Evolutionary conservation across 2,888 invertebrate species (phyloP).

Genomic region (Melanargia galathea): DNA sequence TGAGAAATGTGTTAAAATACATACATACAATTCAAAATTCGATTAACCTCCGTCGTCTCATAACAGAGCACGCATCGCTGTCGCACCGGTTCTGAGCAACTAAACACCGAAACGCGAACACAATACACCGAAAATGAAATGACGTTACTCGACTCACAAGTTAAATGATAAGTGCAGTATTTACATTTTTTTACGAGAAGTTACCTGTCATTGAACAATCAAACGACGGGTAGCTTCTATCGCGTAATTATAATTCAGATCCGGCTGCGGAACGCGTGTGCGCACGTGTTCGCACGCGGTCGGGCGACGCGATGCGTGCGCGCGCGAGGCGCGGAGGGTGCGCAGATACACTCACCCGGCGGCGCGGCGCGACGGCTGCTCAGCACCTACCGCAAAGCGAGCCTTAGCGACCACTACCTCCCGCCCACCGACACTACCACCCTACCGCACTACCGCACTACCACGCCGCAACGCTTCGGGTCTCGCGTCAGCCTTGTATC

Average conservation of each 20-base stretch:
- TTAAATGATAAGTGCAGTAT: too few relatives aligned
- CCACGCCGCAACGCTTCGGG: neutral
- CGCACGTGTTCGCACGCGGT: neutral
- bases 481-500: too few relatives aligned
- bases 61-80: conserved; percentile 19
- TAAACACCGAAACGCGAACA: neutral
- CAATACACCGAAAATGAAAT: neutral
- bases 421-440: conserved; percentile 21
- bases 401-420: conserved; percentile 32
- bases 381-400: conserved; percentile 38
- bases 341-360: conserved; percentile 19
- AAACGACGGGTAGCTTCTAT: too few relatives aligned
- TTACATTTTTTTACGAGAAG: too few relatives aligned
- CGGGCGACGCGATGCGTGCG: conserved; percentile 10
- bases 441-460: neutral
- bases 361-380: conserved; percentile 33
- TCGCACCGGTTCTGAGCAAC: neutral
- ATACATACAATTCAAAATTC: conserved; percentile 30
- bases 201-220: too few relatives aligned
- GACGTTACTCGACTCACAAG: too few relatives aligned
- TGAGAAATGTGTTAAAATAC: conserved; percentile 17
- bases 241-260: too few relatives aligned
- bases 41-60: conserved; percentile 27
- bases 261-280: too few relatives aligned
- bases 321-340: conserved; percentile 18